Evolutionary conservation across 2,113 vertebrate genomes (phyloP), one percentile per base, ranked within the genome.

Genomic region (Lophura nycthemera): DNA sequence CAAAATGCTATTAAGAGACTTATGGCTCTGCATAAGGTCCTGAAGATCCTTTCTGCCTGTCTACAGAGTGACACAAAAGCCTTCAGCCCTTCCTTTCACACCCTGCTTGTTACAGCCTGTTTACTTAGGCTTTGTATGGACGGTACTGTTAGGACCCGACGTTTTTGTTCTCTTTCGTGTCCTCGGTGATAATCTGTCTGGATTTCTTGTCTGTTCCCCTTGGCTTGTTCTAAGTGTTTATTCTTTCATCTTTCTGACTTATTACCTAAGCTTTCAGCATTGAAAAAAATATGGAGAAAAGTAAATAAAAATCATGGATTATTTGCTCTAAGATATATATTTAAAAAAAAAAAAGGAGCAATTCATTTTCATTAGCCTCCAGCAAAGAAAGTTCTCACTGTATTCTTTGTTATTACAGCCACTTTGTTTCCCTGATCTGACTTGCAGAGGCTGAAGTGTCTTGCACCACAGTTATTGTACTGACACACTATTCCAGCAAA

Each of bases 281-380:
- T 75, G 48, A 42, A 42, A 40, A 70, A 52, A 70, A 47, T 60
- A 42, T 8, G 20, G 21, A 85, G 74, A 76, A 85, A 73, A 79
- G 27, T 76, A 91, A 91, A 82, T 83, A 73, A 85, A 87, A 83
- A 80, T 54, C 16, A 32, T 8, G 16, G 16, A 66, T 3, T 67
- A 45, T 90, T 93, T 93, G 13, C 52, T 95, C 82, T 89, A 76
- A 65, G 38, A 65, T 78, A 65, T 34, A 61, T 30, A 57, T 42
- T 24, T 10, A 38, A 50, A 50, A 50, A 50, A 47, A 48, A 86
- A 73, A 90, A 82, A 50, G 13, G 13, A 67, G 25, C 7, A 27
- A 74, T 71, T 89, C 89, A 24, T 84, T 71, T 89, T 88, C 25
- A 59, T 94, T 86, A 85, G 32, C 77, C 19, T 92, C 60, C 67